Evolutionary conservation across 2,113 vertebrate species (phyloP).

Genomic region (Xyliphius kryptos): DNA sequence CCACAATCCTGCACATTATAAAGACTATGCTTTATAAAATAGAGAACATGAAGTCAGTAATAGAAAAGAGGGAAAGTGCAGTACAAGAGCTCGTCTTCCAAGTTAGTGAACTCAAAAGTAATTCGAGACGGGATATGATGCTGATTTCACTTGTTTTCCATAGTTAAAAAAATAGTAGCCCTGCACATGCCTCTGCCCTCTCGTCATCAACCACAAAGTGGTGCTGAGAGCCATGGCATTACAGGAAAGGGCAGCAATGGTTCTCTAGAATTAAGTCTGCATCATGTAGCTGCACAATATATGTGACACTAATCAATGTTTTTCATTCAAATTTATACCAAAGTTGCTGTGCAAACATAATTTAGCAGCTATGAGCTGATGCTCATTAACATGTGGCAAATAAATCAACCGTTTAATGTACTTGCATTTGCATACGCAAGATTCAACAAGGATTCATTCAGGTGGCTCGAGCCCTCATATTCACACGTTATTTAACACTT

Average conservation of each 20-base stretch:
- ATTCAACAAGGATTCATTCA: too few relatives aligned
- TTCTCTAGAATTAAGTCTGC: slow-evolving; percentile 30
- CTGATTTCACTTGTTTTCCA: slow-evolving; percentile 37
- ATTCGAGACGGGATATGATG: slow-evolving; percentile 32
- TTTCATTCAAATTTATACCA: too few relatives aligned
- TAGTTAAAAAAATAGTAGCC: slow-evolving; percentile 4
- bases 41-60: neutral
- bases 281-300: slow-evolving; percentile 19
- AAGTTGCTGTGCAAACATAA: too few relatives aligned
- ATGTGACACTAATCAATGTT: too few relatives aligned
- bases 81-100: neutral
- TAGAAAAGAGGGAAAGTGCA: neutral
- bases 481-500: too few relatives aligned
- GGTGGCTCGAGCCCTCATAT: too few relatives aligned
- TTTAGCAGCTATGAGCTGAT: too few relatives aligned
- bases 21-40: neutral
- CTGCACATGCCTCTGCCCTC: slow-evolving; percentile 41
- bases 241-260: slow-evolving; percentile 32
- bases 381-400: too few relatives aligned
- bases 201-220: slow-evolving; percentile 44
- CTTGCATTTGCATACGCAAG: too few relatives aligned
- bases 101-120: slow-evolving; percentile 12
- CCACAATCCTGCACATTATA: neutral
- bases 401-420: too few relatives aligned
- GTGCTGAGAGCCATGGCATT: slow-evolving; percentile 33